A percentile compares a stretch with the other conserved stretches of the same genome.
phyloP scores from a whole-genome alignment of 2,113 vertebrate genomes.

The Siniperca chuatsi region DNA sequence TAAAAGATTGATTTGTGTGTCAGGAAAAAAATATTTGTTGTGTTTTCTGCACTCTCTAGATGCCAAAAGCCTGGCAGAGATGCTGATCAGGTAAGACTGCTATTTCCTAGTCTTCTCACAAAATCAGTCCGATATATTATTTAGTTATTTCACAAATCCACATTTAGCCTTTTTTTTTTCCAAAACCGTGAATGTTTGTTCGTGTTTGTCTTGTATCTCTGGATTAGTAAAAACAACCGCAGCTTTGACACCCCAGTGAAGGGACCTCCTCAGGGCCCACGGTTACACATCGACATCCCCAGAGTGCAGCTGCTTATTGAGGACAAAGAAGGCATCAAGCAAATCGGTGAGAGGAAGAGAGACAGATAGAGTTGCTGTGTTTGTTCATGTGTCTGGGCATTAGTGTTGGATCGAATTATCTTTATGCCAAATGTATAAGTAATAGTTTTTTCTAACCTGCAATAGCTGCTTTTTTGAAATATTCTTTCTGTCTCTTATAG shows the following conservation, averaged over 20 bases:
- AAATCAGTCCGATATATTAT: slow-evolving; percentile 11
- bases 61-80: slow-evolving; percentile 98
- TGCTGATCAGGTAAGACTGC: slow-evolving; percentile 93
- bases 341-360: slow-evolving; percentile 89
- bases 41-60: slow-evolving; percentile 82
- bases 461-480: slow-evolving; percentile 7
- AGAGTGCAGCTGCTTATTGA: slow-evolving; percentile 98
- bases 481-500: slow-evolving; percentile 72
- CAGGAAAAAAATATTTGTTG: background rate
- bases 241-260: slow-evolving; percentile 99
- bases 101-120: background rate
- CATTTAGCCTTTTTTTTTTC: slow-evolving; percentile 30
- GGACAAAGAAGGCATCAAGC: slow-evolving; percentile 99
- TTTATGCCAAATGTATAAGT: background rate
- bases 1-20: slow-evolving; percentile 21
- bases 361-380: slow-evolving; percentile 27
- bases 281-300: slow-evolving; percentile 98
- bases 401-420: background rate
- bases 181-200: slow-evolving; percentile 33
- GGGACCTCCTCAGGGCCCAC: slow-evolving; percentile 96
- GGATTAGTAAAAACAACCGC: slow-evolving; percentile 96
- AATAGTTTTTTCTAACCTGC: background rate
- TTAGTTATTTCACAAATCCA: slow-evolving; percentile 4
- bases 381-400: slow-evolving; percentile 1
- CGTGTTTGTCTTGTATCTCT: slow-evolving; percentile 59